Base-by-base conservation (phyloP, 2,888 invertebrate genomes). In the Spisula solida region DNA sequence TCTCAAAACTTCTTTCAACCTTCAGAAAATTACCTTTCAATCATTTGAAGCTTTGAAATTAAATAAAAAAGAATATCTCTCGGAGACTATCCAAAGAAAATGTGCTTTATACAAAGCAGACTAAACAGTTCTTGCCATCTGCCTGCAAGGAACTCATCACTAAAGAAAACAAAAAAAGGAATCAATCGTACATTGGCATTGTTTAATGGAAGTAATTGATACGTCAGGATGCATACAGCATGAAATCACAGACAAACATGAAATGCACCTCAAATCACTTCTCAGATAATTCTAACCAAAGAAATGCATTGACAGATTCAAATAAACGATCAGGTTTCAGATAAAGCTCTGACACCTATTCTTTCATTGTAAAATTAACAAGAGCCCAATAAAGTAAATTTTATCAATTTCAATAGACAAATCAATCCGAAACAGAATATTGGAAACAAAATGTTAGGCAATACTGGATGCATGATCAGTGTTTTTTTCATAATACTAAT, bases 41-140 rank as follows among this genome's bases (percentile, higher is more conserved):
- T 47, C 29, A 25, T 81, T 55, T 81, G 29, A 51, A 10, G 29
- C 18, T 55, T 31, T 51, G 51, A 29, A 81, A 51, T 51, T 25
- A 6, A 29, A 29, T 12, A 8, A 41, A 41, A 48, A 81, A 51
- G 12, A 51, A 25, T 55, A 48, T 29, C 31, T 81, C 29, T 18
- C 51, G 51, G 47, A 48, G 34, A 56, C 20, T 25, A 20, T 81
- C 82, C 60, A 82, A 66, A 66, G 66, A 66, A 82, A 82, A 60
- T 82, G 56, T 82, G 41, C 31, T 56, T 82, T 66, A 47, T 25
- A 47, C 12, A 47, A 47, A 47, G 12, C 66, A 82, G 82, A 82
- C 82, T 82, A 82, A 82, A 82, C 82, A 82, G 25, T 34, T n/a
- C 16, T 82, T 47, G 41, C 25, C 34, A 82, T 60, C 20, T 34